Evolutionary conservation across 2,888 invertebrate species (phyloP), one percentile per base, ranked within the genome.

Genomic region (Homarus gammarus): DNA sequence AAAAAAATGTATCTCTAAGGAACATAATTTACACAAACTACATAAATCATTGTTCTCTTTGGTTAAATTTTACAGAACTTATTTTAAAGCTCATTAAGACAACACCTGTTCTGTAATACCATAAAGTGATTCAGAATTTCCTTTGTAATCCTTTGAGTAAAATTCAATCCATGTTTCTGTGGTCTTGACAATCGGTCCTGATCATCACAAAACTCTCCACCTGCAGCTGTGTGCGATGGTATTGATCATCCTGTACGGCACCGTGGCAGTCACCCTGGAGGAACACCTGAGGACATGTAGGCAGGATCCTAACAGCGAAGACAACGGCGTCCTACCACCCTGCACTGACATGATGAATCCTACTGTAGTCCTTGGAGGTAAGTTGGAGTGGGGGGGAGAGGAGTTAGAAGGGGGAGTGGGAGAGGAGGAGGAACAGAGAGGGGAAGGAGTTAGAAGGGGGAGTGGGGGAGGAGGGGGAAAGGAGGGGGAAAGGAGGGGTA

Each of bases 241-340:
- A 38, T 75, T 84, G 68, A 79, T 73, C 27, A 90, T 90, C 33
- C 84, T 73, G n/a, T 87, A 87, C 68, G 87, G 84, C 27, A 79
- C 73, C 27, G 87, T 79, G 51, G 79, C 84, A 12, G 79, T 79
- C 49, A 90, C 90, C 33, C 31, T 90, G 49, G 87, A 90, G 87
- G 90, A 90, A n/a, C 90, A 90, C 73, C 49, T 87, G 31, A 38
- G 5, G 10, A 82, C 90, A 56, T 90, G 90, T 77, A 83, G 72
- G 51, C 44, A 51, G 18, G 90, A 83, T n/a, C 61, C 68, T 12
- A 81, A 84, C 33, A 49, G 49, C 18, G 90, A 88, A 56, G 31
- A 84, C 15, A 72, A 88, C 31, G 82, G 86, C 22, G 15, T 87
- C 44, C 81, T 90, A 68, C 90, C 90, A 1, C 15, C 89, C 27